Base-by-base conservation (phyloP, 1,140 invertebrate species). In the Agrilus planipennis region DNA sequence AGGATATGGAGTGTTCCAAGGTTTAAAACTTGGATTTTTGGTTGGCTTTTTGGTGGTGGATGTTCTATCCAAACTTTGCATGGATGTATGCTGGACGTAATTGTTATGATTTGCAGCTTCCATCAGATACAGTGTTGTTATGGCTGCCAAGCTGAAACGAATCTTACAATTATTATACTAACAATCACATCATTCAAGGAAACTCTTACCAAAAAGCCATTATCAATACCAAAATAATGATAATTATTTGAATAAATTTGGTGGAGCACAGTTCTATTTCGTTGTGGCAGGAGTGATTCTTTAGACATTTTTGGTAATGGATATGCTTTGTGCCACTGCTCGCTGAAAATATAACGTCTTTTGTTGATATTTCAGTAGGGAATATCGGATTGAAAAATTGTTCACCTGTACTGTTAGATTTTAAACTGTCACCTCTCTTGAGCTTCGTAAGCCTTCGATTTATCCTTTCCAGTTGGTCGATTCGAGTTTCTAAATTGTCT, bases 131-230 rank as follows among this genome's bases (percentile, higher is more conserved):
- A 91, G 58, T 0, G 83, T 83, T 34, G 84, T 85, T 66, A 91
- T 88, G 7, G 85, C 82, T 15, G 84, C 77, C 42, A 91, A 66
- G 60, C 86, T 88, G 58, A 14, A 63, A 66, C 41, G 44, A 49
- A n/a, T n/a, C n/a, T n/a, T n/a, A n/a, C n/a, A n/a, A n/a, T n/a
- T n/a, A n/a, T n/a, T n/a, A n/a, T n/a, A n/a, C n/a, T n/a, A n/a
- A n/a, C n/a, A n/a, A n/a, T n/a, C n/a, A n/a, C n/a, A n/a, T n/a
- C 20, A 40, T 35, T 35, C 4, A 31, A 15, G 37, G 15, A 4
- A 29, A 29, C n/a, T n/a, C 73, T 77, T 68, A 93, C 89, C 89
- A 93, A 54, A 90, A 80, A 17, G 89, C 85, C 88, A 93, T 93
- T 30, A 93, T 82, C 41, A 92, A 75, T 39, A 95, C 82, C 41